Conservation (phyloP, 2,113 vertebrate genomes). For the Oncorhynchus masou region DNA sequence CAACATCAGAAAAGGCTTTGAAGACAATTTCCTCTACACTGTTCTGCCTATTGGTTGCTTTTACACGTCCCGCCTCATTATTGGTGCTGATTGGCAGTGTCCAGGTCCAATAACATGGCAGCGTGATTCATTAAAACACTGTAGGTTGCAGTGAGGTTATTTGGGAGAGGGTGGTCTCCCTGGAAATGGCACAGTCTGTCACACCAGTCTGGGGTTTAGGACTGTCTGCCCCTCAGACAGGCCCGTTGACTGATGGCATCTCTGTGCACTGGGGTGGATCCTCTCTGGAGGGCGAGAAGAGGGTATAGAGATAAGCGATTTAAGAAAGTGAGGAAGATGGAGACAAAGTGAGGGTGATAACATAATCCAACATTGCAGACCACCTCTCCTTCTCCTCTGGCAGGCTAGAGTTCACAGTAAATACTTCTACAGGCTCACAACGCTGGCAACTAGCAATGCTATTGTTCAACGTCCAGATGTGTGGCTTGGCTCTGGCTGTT, state of each 20-base stretch:
- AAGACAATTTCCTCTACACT: conserved; percentile 59
- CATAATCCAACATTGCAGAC: background rate
- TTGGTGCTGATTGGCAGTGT: conserved; percentile 83
- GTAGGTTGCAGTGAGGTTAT: conserved; percentile 79
- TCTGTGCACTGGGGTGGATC: conserved; percentile 57
- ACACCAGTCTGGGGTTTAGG: conserved; percentile 42
- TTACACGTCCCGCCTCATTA: conserved; percentile 53
- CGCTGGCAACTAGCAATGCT: background rate
- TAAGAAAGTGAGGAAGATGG: background rate
- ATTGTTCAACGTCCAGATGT: conserved; percentile 18
- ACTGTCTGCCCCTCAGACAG: conserved; percentile 74
- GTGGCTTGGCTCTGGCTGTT: background rate
- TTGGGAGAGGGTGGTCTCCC: conserved; percentile 44
- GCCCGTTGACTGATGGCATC: conserved; percentile 84
- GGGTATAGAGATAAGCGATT: background rate
- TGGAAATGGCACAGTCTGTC: conserved; percentile 70
- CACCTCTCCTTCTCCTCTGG: background rate
- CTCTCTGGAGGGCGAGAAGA: conserved; percentile 59
- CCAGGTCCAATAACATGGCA: conserved; percentile 87
- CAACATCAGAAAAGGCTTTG: conserved; percentile 65
- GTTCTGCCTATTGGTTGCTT: conserved; percentile 42
- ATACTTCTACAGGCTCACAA: conserved; percentile 1
- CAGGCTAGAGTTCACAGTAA: background rate
- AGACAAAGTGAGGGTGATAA: background rate
- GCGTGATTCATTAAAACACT: conserved; percentile 86